These are phyloP conservation scores for Phortica magna DNA, from an alignment of 2,888 invertebrate genomes.

Conservation along the genomic window DNA sequence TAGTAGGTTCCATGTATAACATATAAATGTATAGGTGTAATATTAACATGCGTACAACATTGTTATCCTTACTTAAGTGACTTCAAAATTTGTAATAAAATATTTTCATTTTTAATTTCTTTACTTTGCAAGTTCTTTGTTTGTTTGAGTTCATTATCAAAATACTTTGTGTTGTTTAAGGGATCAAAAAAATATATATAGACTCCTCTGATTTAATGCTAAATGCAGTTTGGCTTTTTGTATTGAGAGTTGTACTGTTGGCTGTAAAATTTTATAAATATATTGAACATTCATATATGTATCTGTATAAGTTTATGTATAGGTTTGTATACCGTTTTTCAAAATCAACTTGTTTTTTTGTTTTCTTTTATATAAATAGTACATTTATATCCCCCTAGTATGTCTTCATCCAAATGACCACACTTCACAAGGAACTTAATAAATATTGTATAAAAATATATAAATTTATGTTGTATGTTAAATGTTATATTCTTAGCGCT, in stretches of 20 bases:
- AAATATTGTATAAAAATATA: not conserved
- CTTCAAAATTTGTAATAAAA: not conserved
- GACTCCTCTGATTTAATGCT: not conserved
- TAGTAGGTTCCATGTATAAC: conserved; percentile 1
- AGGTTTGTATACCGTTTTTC: not conserved
- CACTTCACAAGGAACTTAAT: conserved; percentile 18
- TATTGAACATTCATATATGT: not conserved
- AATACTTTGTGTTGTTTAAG: not conserved
- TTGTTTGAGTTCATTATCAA: too few species aligned
- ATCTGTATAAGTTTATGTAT: not conserved
- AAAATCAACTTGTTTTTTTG: not conserved
- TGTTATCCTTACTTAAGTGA: too few species aligned
- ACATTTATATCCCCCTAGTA: not conserved
- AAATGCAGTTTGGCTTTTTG: not conserved
- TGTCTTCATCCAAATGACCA: not conserved
- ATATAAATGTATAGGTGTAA: conserved; percentile 5
- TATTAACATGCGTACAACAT: too few species aligned
- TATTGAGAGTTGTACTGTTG: conserved; percentile 22
- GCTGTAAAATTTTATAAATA: conserved; percentile 21
- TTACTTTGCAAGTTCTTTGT: too few species aligned
- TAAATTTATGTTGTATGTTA: not conserved
- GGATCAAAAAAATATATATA: not conserved
- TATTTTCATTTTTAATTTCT: too few species aligned
- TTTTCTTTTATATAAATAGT: conserved; percentile 7
- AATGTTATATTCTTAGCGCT: not conserved